These are phyloP conservation scores for Marisa cornuarietis DNA, from an alignment of 1,140 invertebrate genomes.

Conservation along the genomic window DNA sequence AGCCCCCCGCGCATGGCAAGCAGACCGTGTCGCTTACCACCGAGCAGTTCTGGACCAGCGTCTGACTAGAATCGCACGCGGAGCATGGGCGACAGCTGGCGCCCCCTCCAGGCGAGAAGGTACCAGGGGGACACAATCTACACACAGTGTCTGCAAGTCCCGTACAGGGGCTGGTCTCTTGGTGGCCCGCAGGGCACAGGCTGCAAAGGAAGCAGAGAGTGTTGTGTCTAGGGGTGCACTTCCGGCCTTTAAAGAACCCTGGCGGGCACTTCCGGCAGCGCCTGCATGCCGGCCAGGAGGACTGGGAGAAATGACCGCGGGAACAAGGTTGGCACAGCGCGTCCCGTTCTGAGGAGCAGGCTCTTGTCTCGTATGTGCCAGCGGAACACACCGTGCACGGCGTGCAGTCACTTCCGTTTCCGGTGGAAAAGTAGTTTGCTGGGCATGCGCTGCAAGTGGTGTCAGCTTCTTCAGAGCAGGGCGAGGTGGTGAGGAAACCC, in stretches of 20 bases:
- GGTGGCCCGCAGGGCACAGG: conserved; percentile 1
- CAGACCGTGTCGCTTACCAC: not conserved
- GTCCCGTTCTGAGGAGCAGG: not conserved
- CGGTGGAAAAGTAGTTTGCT: conserved; percentile 1
- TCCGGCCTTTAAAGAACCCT: not conserved
- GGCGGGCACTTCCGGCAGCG: not conserved
- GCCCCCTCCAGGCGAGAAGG: conserved; percentile 10
- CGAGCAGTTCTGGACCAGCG: not conserved
- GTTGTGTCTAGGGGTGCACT: not conserved
- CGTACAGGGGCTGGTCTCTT: not conserved
- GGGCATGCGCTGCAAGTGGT: conserved; percentile 12
- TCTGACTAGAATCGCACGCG: not conserved
- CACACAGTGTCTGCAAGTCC: not conserved
- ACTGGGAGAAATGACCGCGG: not conserved
- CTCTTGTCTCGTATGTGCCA: not conserved
- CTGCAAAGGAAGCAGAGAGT: not conserved
- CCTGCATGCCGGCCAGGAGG: not conserved
- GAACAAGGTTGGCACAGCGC: conserved; percentile 9
- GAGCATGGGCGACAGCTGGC: conserved; percentile 5
- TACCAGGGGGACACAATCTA: not conserved
- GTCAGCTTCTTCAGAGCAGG: not conserved
- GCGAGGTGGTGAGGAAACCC: not conserved
- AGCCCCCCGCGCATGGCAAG: conserved; percentile 1
- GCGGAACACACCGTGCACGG: not conserved
- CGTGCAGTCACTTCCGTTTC: not conserved